Evolutionary conservation across 1,140 invertebrate species (phyloP), one percentile per base, ranked within the genome.

Genomic region (Triops longicaudatus): DNA sequence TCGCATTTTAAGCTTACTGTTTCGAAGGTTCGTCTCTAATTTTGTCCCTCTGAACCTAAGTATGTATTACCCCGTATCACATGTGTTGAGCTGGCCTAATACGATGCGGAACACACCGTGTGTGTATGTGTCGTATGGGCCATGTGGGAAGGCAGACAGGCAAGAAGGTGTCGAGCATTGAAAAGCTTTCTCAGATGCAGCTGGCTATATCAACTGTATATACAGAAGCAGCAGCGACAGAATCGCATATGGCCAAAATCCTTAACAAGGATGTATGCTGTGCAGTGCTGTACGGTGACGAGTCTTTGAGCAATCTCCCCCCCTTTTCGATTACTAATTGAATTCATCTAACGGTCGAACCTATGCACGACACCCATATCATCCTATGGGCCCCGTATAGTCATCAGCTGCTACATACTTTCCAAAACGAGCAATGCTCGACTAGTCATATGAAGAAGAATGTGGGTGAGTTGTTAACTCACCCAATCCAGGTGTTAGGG

Each of bases 251-350:
- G 50, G 50, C 50, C 50, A n/a, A 17, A 63, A 6, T 17, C n/a
- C 17, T 63, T 22, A 17, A 17, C 50, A 63, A 63, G 22, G 22
- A 63, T 22, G 17, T 63, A 37, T 37, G 7, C 31, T 37, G 31
- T 37, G 31, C 31, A 37, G 31, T 7, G 31, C 31, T 37, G n/a
- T 44, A 63, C 50, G 22, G 22, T 22, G 50, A 63, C 50, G 50
- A 63, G 17, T 63, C 50, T 63, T 63, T 63, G 50, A 63, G 50
- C 50, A 63, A 63, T 63, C 50, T 22, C 50, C 50, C 31, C 31
- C 31, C 31, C 31, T 7, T 37, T 37, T 63, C 50, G 50, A 63
- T 63, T 63, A 63, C 50, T 63, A 63, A 63, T 63, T 63, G 50
- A 63, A 63, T 63, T 63, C 50, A 63, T 63, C 50, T 14, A 63